phyloP scores from a whole-genome alignment of 2,888 invertebrate species.

The Pseudanteris insignis region DNA sequence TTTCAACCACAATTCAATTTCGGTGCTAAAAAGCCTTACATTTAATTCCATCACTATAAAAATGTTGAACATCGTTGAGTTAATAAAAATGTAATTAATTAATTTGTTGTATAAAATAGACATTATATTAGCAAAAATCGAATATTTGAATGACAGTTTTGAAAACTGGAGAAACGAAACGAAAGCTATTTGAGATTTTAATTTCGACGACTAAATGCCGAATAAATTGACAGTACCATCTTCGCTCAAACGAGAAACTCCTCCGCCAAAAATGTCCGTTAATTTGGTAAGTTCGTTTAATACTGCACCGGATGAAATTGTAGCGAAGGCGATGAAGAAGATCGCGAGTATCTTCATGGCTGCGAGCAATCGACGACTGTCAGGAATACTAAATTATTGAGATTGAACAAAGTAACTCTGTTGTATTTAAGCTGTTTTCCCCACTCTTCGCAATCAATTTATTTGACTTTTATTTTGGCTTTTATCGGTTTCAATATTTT shows the following conservation, averaged over 20 bases:
- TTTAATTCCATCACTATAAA: slow-evolving; percentile 30
- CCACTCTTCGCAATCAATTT: slow-evolving; percentile 31
- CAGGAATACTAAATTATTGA: slow-evolving; percentile 32
- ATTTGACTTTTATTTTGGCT: too few relatives aligned
- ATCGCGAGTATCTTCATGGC: slow-evolving; percentile 33
- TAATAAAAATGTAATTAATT: too few relatives aligned
- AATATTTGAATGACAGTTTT: too few relatives aligned
- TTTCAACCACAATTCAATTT: slow-evolving; percentile 39
- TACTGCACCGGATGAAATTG: slow-evolving; percentile 16
- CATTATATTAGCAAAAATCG: too few relatives aligned
- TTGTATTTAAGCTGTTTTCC: slow-evolving; percentile 34
- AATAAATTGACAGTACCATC: slow-evolving; percentile 16
- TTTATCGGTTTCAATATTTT: slow-evolving; percentile 22
- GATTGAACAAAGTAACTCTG: slow-evolving; percentile 25
- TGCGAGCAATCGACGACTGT: slow-evolving; percentile 14
- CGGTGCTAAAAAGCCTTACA: slow-evolving; percentile 27
- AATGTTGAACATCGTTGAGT: too few relatives aligned
- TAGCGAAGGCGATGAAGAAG: slow-evolving; percentile 13
- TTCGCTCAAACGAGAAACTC: slow-evolving; percentile 14
- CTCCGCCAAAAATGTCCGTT: slow-evolving; percentile 13
- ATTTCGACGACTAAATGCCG: not conserved
- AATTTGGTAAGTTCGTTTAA: slow-evolving; percentile 17
- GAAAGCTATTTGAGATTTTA: not conserved
- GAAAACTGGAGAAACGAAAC: not conserved
- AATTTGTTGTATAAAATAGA: too few relatives aligned